Evolutionary conservation across 2,888 invertebrate genomes (phyloP).

Genomic region (Schizotus pectinicornis): DNA sequence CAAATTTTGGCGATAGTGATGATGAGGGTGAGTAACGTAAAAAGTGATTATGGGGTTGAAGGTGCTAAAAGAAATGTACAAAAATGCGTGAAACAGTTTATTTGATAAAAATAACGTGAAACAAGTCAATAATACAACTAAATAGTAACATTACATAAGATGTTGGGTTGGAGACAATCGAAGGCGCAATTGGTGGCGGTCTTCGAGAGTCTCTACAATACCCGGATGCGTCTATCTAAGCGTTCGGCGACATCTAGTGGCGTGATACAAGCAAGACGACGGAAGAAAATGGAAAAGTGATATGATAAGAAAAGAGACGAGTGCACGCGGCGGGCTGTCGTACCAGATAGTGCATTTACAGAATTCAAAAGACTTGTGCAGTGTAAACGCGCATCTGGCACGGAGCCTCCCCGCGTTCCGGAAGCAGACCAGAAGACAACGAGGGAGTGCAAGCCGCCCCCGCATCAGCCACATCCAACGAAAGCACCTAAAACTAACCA

Average conservation of each 20-base stretch:
- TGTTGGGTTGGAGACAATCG: no score
- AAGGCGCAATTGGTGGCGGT: no score
- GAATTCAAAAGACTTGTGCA: conserved; percentile 59
- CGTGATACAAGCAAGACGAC: conserved; percentile 26
- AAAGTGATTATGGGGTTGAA: no score
- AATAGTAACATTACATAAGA: no score
- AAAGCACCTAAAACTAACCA: conserved; percentile 43
- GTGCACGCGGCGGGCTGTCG: conserved; percentile 83
- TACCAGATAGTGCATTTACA: conserved; percentile 99
- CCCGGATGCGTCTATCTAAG: neutral
- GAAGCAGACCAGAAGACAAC: conserved; percentile 23
- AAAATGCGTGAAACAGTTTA: no score
- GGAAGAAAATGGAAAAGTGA: conserved; percentile 30
- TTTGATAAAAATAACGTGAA: no score
- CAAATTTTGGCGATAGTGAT: no score
- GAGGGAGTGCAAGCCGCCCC: conserved; percentile 19
- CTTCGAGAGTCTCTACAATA: no score
- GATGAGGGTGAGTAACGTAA: no score
- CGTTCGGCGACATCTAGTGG: conserved; percentile 8
- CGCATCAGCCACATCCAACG: conserved; percentile 31
- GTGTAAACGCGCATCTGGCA: conserved; percentile 99
- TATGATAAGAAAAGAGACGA: conserved; percentile 46
- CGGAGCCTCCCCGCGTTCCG: conserved; percentile 73
- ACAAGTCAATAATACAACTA: no score
- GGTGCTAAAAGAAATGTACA: no score